Evolutionary conservation across 1,140 invertebrate species (phyloP).

Genomic region (Goniozus legneri): DNA sequence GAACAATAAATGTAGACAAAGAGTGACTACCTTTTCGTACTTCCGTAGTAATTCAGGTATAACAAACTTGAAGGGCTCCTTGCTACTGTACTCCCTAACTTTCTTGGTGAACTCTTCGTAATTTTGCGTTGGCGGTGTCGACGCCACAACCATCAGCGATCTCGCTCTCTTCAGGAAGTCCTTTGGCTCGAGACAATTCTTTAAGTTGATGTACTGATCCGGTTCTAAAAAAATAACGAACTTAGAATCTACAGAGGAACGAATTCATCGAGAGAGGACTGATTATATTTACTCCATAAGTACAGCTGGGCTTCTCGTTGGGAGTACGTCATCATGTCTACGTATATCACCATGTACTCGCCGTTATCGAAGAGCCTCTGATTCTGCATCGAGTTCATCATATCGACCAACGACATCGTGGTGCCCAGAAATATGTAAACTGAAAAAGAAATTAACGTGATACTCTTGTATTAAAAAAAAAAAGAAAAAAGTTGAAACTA

Average conservation of each 20-base stretch:
- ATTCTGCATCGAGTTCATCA: constrained; percentile 88
- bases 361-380: constrained; percentile 82
- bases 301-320: constrained; percentile 75
- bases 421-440: constrained; percentile 91
- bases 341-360: constrained; percentile 92
- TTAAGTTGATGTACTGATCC: constrained; percentile 57
- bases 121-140: constrained; percentile 72
- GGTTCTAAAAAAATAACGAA: constrained; percentile 42
- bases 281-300: constrained; percentile 75
- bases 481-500: constrained; percentile 44
- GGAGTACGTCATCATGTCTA: constrained; percentile 85
- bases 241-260: neutral
- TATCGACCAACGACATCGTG: constrained; percentile 74
- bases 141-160: constrained; percentile 81
- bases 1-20: neutral
- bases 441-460: constrained; percentile 43
- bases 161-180: constrained; percentile 69
- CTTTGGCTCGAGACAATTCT: constrained; percentile 61
- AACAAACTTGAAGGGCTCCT: constrained; percentile 72
- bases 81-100: constrained; percentile 73
- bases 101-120: constrained; percentile 73
- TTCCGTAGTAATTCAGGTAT: constrained; percentile 63
- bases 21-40: constrained; percentile 49
- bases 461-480: neutral
- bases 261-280: constrained; percentile 6